Evolutionary conservation across 1,140 invertebrate species (phyloP), one percentile per base, ranked within the genome.

Genomic region (Berghia stephanieae): DNA sequence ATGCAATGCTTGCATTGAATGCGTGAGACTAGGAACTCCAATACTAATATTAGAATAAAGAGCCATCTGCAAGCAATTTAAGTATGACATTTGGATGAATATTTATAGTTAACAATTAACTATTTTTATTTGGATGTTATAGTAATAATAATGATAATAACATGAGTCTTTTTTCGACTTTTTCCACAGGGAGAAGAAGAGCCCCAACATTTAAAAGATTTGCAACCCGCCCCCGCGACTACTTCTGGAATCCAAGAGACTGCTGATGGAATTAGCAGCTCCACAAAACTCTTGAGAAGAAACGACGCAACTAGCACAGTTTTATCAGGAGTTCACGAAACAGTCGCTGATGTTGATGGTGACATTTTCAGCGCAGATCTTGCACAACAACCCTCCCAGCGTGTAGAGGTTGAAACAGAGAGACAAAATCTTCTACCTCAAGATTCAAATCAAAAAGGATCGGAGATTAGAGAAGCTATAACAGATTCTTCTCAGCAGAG

Each of bases 131-230:
- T 44, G 36, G n/a, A 16, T 69, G 67, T 36, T 27, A 13, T 16
- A 4, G 13, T 31, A 16, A 24, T 31, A 34, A 13, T n/a, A 43
- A 2, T 27, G 6, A 13, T n/a, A 13, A 49, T 49, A 10, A 10
- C 10, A 36, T 63, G 27, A 4, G 34, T 3, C 52, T 18, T 46
- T 34, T 49, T 13, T 49, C 16, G 36, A 49, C 13, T 49, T 4
- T 31, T 74, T 63, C 42, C 44, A 2, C 21, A 76, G 74, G 74
- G 74, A 76, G 74, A 76, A 21, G 74, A 76, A 49, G 63, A 76
- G 60, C 31, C 57, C 8, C 74, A 44, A 16, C 31, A 34, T 10
- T 6, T 31, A 36, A 44, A 67, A 8, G 63, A 76, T 18, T 31
- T 8, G n/a, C 36, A 3, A 44, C 27, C 13, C 6, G 68, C 42